These are phyloP conservation scores for Panurus biarmicus DNA, from an alignment of 2,113 vertebrate genomes.

Conservation along the genomic window DNA sequence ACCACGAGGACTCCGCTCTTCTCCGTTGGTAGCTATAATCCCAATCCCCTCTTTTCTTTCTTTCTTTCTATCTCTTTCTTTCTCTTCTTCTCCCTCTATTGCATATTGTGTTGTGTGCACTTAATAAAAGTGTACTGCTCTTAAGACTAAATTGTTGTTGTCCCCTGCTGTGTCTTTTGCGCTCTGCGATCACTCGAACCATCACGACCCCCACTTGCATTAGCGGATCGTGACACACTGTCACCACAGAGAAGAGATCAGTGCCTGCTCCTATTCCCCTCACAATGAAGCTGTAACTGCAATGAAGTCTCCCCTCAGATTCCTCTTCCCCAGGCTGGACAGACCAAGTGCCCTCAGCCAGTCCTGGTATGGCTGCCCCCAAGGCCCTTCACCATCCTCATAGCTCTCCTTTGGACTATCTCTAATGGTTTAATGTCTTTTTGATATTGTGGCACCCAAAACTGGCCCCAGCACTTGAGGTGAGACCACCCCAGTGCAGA, in stretches of 20 bases:
- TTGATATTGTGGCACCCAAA: neutral
- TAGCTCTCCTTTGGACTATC: neutral
- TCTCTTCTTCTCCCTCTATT: too few relatives aligned
- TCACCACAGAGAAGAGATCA: neutral
- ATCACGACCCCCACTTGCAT: too few relatives aligned
- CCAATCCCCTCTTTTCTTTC: too few relatives aligned
- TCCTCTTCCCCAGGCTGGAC: neutral
- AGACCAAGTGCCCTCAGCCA: neutral
- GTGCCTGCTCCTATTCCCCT: neutral
- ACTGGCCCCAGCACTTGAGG: neutral
- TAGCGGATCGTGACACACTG: too few relatives aligned
- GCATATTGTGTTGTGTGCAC: too few relatives aligned
- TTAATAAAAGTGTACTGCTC: too few relatives aligned
- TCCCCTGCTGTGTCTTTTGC: too few relatives aligned
- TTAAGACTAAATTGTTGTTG: too few relatives aligned
- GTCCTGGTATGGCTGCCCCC: accelerated
- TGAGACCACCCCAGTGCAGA: neutral
- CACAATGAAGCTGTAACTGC: neutral
- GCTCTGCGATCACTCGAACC: too few relatives aligned
- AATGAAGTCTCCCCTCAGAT: neutral
- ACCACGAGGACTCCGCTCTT: too few relatives aligned
- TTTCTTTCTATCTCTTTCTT: too few relatives aligned
- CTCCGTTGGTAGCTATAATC: too few relatives aligned
- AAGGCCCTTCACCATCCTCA: neutral
- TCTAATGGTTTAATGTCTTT: neutral